Base-by-base conservation (phyloP, 2,113 vertebrate genomes). In the Passer montanus region DNA sequence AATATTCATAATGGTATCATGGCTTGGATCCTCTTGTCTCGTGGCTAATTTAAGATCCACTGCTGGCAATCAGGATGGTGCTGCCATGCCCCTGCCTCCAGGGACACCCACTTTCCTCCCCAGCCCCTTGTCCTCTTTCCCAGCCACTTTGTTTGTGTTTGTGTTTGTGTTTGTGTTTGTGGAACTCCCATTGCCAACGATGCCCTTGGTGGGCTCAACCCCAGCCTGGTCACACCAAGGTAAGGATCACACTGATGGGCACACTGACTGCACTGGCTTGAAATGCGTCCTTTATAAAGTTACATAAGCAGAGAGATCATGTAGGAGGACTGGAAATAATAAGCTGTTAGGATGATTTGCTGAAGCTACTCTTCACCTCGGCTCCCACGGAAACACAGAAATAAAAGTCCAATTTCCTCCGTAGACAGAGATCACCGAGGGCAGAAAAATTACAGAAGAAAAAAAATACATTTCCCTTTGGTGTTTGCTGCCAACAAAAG, bases 241-340 rank as follows among this genome's bases (percentile, higher is more conserved):
- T 0, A 1, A 50, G 35, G 27, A 41, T 16, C 33, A 23, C 37
- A 53, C 18, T 47, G 46, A 44, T 31, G 43, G 68, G 30, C 85
- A 73, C 33, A 62, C 20, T 44, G 53, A 23, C 56, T 79, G n/a
- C 2, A 1, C 62, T 72, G 63, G 14, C 33, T 60, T 79, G 70
- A 91, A 84, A 93, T 37, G 50, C 47, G 46, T 69, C 74, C 79
- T 39, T 46, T 33, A 31, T 20, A 27, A 44, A 84, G 58, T 94
- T 97, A 92, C 27, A 35, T 94, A 92, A 92, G 63, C 56, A 80
- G 55, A 72, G 79, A 94, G 28, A 90, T 73, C 53, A 46, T 59
- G 92, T 91, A 85, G 95, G 92, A 96, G 87, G 90, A 76, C 80
- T 76, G 87, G 83, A 87, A 94, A 93, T 94, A 97, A 93, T 95